Evolutionary conservation across 2,113 vertebrate genomes (phyloP), one percentile per base, ranked within the genome.

Genomic region (Phainopepla nitens): DNA sequence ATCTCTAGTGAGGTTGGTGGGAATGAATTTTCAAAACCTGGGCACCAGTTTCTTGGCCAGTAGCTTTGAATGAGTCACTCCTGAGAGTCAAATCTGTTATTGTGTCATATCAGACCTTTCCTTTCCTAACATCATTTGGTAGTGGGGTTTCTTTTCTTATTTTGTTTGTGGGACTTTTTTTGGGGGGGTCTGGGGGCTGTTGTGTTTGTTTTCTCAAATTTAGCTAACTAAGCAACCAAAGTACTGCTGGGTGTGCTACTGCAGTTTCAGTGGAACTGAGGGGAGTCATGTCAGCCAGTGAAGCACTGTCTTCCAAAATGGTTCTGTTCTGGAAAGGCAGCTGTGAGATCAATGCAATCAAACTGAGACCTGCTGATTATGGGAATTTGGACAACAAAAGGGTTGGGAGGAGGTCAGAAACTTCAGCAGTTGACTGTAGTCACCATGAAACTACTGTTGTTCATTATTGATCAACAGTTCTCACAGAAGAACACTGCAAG

Each of bases 181-280:
- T 3, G 12, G 1, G 12, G 7, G 11, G 2, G 15, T 6, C 6
- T 2, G 3, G 3, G 11, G 39, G 39, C 39, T 49, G 13, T 29
- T 29, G 15, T 56, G 3, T 13, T 1, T n/a, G 1, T 72, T 19
- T 6, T 83, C 39, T 94, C 62, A 69, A n/a, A 18, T 10, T 87
- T 50, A 47, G 36, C 72, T 91, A 81, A 82, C 21, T 50, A 85
- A 92, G 36, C 70, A 93, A 44, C 51, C 24, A 54, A 44, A 83
- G 54, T 75, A 49, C 79, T 90, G 14, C 80, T 90, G 42, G 6
- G 70, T 82, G 31, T 82, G 47, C 69, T 85, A 53, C 36, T 88
- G 42, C 28, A 84, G 28, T 95, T 97, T 75, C 73, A 89, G 36
- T 90, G 72, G 93, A 96, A 68, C 15, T 51, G 27, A n/a, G 76